Conservation (phyloP, 1,140 invertebrate genomes). For the Drosophila repletoides region DNA sequence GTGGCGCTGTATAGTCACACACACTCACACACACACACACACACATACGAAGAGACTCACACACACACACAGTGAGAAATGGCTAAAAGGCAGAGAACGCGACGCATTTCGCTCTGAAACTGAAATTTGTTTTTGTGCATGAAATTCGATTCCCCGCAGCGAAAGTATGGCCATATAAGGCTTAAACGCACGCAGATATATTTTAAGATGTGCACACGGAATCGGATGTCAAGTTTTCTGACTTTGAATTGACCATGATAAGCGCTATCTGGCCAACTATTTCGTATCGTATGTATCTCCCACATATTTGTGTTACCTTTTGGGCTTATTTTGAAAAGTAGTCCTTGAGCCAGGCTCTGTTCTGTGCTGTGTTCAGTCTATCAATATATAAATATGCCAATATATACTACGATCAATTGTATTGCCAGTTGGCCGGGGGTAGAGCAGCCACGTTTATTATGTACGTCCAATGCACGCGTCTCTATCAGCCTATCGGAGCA, state of each 20-base stretch:
- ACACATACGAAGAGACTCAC: constrained; percentile 1
- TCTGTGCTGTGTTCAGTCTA: neutral
- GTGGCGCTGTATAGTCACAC: constrained; percentile 53
- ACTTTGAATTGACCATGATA: neutral
- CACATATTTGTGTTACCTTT: neutral
- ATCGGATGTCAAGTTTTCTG: neutral
- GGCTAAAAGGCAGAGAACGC: constrained; percentile 2
- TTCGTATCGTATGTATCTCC: no score
- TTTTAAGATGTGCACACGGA: neutral
- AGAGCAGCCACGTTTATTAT: neutral
- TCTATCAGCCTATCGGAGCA: constrained; percentile 40
- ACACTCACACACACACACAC: constrained; percentile 4
- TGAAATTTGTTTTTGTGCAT: constrained; percentile 67
- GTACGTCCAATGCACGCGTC: constrained; percentile 36
- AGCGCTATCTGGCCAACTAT: no score
- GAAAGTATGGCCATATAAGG: constrained; percentile 67
- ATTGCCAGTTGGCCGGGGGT: no score
- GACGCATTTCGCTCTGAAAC: constrained; percentile 45
- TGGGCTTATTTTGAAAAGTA: neutral
- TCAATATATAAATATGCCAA: neutral
- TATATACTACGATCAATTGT: neutral
- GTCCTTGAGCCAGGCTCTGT: constrained; percentile 1
- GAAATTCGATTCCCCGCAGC: constrained; percentile 64
- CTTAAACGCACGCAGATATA: constrained; percentile 33
- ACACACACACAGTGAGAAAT: neutral